These are phyloP conservation scores for Choristoneura fumiferana DNA, from an alignment of 1,140 invertebrate genomes.

Conservation along the genomic window DNA sequence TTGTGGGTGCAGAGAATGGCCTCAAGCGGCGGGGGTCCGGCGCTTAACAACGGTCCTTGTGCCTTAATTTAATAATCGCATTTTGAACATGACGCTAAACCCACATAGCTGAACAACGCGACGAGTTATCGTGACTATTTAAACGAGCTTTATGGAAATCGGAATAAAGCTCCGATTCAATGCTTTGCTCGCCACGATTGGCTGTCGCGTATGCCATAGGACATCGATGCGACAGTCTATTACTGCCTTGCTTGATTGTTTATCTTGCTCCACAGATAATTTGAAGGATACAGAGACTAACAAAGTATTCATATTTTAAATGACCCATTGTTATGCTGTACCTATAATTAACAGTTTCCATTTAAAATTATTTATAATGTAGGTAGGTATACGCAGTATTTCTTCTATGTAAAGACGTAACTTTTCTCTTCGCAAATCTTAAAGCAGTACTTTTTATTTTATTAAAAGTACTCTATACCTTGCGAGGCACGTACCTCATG, in stretches of 20 bases:
- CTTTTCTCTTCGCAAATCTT: too few relatives aligned
- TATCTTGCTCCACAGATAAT: slow-evolving; percentile 23
- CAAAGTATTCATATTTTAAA: too few relatives aligned
- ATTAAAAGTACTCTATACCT: too few relatives aligned
- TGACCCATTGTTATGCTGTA: too few relatives aligned
- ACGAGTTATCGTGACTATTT: slow-evolving; percentile 4
- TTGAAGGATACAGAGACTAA: not conserved
- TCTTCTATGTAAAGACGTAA: too few relatives aligned
- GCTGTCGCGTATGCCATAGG: not conserved
- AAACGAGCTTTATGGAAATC: not conserved
- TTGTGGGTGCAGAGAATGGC: slow-evolving; percentile 43
- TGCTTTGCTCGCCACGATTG: not conserved
- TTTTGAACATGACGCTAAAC: slow-evolving; percentile 36
- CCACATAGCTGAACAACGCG: slow-evolving; percentile 2
- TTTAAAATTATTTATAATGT: too few relatives aligned
- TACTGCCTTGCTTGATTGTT: slow-evolving; percentile 19
- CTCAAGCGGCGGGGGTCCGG: slow-evolving; percentile 42
- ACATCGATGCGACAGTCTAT: slow-evolving; percentile 15
- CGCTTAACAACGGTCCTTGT: slow-evolving; percentile 32
- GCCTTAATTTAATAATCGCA: slow-evolving; percentile 62
- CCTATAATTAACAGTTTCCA: too few relatives aligned
- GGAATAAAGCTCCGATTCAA: slow-evolving; percentile 2
- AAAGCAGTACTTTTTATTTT: too few relatives aligned
- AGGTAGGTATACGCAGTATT: too few relatives aligned
- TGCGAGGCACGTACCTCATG: too few relatives aligned